Conservation (phyloP, 2,888 invertebrate species). For the Halictus quadricinctus region DNA sequence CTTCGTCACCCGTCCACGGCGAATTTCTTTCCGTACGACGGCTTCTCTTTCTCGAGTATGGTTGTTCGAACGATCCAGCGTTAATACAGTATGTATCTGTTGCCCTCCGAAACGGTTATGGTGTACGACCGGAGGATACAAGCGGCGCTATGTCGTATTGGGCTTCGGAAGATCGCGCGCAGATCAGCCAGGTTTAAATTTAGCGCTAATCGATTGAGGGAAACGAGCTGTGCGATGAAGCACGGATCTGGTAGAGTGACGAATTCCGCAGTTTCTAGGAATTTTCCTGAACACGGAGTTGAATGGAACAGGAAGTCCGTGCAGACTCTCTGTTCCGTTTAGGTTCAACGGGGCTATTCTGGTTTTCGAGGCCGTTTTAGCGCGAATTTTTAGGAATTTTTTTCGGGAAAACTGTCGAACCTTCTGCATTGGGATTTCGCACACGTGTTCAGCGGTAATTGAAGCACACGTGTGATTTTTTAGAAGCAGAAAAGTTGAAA, state of each 20-base stretch:
- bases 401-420: too few species aligned
- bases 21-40: constrained; percentile 17
- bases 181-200: neutral
- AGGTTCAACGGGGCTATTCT: neutral
- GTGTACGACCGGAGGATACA: neutral
- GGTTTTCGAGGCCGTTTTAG: neutral
- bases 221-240: neutral
- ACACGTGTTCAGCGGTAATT: too few species aligned
- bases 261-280: neutral
- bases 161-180: neutral
- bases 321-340: neutral
- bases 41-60: neutral
- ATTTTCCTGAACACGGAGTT: neutral
- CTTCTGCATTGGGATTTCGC: too few species aligned
- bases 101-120: neutral
- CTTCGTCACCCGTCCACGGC: constrained; percentile 33
- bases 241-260: neutral
- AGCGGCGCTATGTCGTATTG: neutral
- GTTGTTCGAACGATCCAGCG: neutral
- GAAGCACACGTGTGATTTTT: too few species aligned
- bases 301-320: neutral
- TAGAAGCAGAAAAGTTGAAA: too few species aligned
- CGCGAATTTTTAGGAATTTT: neutral
- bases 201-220: neutral
- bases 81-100: neutral